Base-by-base conservation (phyloP, 2,797 vertebrate species). In the Geotrypetes seraphini region DNA sequence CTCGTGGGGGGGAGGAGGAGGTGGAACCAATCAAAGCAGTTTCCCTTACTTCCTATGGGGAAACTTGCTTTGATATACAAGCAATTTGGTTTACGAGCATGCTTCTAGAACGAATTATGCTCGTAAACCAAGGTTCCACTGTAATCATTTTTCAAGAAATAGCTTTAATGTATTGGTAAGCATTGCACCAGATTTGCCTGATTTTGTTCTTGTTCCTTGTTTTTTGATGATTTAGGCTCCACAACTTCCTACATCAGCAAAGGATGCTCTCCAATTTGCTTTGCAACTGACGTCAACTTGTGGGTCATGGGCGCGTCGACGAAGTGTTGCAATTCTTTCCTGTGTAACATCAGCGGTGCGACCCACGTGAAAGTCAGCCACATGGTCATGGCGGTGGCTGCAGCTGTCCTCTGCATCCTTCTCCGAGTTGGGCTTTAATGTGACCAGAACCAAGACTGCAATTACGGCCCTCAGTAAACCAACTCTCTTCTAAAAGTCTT, bases 261-360 rank as follows among this genome's bases (percentile, higher is more conserved):
- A 57, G 53, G 19, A 14, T 75, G 71, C 3, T 15, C 46, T 4
- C 11, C 46, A 0, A 13, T 26, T 3, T 75, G 71, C 30, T 39
- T 55, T 0, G 2, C 28, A 0, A 34, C 56, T 2, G 54, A 58
- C 14, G 7, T 60, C 7, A 58, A 61, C 3, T 25, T 47, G 0
- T 55, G 57, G 7, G 8, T 47, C 1, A 56, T 40, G 0, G 43
- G 57, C 0, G 4, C 56, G 0, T 31, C 37, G 1, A 66, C 60
- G 3, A 53, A 29, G 25, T 75, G 71, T 54, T 75, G 71, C 0
- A 4, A 39, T 7, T 14, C 5, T 1, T 35, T 34, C 10, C 1
- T 66, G 11, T 75, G 71, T 44, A 75, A 75, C 28, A 1, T 47
- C n/a, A 71, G 65, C 0, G 67, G 67, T 5, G 52, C 67, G 24